Evolutionary conservation across 1,140 invertebrate species (phyloP).

Genomic region (Trichomalopsis sarcophagae): DNA sequence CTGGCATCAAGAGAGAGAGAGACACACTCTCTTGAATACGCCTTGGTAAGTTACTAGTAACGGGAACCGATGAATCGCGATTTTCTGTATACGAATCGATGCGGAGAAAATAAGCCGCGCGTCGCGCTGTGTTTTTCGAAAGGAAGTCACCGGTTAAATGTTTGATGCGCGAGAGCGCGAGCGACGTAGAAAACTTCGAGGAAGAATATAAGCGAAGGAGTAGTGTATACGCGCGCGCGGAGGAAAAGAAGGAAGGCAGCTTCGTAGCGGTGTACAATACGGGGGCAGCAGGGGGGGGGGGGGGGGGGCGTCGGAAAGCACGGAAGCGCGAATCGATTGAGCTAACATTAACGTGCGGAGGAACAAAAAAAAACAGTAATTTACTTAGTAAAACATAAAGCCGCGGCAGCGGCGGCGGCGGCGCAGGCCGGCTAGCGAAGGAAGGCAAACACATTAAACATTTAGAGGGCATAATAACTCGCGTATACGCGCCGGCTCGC

Average conservation of each 20-base stretch:
- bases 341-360: constrained; percentile 72
- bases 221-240: neutral
- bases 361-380: constrained; percentile 74
- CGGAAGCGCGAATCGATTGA: constrained; percentile 71
- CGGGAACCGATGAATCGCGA: constrained; percentile 37
- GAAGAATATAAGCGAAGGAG: constrained; percentile 27
- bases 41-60: neutral
- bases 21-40: constrained; percentile 11
- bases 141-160: constrained; percentile 51
- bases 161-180: constrained; percentile 33
- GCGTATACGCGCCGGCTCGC: constrained; percentile 49
- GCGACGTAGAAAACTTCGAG: constrained; percentile 58
- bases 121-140: neutral
- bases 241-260: neutral
- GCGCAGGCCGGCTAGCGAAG: constrained; percentile 64
- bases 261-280: too few species aligned
- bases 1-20: neutral
- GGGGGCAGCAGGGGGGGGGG: neutral
- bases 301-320: constrained; percentile 45
- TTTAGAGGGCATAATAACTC: constrained; percentile 76
- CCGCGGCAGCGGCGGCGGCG: constrained; percentile 55
- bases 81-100: too few species aligned
- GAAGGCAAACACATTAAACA: constrained; percentile 77
- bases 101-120: neutral
- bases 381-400: constrained; percentile 77